A percentile compares a stretch with the other conserved stretches of the same genome.
Evolutionary conservation across 2,113 vertebrate species (phyloP).

Genomic region (Okapia johnstoni): DNA sequence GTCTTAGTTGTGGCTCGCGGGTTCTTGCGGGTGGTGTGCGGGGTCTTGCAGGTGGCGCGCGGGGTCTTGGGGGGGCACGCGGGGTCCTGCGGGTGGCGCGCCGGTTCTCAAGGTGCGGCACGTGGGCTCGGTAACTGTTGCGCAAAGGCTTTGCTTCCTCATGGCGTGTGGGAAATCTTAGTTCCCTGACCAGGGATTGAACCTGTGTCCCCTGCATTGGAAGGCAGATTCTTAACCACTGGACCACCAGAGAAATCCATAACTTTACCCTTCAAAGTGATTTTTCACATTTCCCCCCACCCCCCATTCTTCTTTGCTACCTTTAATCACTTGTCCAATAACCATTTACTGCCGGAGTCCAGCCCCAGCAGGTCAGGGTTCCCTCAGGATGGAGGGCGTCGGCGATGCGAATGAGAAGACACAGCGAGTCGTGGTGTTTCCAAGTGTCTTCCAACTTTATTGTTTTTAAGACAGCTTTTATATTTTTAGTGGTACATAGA

Average conservation of each 20-base stretch:
- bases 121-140: background rate
- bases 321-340: background rate
- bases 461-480: no score
- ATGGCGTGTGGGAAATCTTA: background rate
- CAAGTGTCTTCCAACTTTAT: no score
- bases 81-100: background rate
- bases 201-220: background rate
- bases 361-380: no score
- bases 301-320: background rate
- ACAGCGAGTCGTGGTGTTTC: no score
- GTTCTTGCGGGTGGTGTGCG: background rate
- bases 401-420: no score
- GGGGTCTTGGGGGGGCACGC: no score
- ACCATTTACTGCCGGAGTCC: background rate
- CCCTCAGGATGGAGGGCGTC: no score
- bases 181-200: background rate
- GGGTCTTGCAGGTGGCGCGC: no score
- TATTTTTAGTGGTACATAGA: no score
- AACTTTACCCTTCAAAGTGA: background rate
- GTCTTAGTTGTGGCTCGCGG: fast-evolving
- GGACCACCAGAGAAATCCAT: background rate
- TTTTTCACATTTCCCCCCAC: background rate
- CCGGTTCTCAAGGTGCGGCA: background rate
- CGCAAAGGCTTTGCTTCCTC: background rate
- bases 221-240: background rate